These are phyloP conservation scores for Pontoporia blainvillei DNA, from an alignment of 2,113 vertebrate genomes.

Conservation along the genomic window DNA sequence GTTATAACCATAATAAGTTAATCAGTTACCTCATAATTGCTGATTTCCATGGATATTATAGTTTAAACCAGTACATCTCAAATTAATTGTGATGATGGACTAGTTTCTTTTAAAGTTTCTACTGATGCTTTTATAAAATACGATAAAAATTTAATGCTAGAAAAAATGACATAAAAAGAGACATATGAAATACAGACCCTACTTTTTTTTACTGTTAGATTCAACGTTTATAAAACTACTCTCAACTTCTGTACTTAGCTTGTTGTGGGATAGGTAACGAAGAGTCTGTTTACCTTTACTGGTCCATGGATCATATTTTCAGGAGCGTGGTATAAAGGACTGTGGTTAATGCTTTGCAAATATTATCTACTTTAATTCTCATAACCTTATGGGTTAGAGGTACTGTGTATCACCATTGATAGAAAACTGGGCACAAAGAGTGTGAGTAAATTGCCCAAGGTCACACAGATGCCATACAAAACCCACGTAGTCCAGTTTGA, in stretches of 20 bases:
- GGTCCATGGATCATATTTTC: neutral
- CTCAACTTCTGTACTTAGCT: neutral
- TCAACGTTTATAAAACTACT: constrained; percentile 2
- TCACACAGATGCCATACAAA: neutral
- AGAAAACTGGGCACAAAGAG: neutral
- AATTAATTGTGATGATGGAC: neutral
- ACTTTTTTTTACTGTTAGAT: neutral
- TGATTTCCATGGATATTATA: neutral
- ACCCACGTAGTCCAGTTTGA: neutral
- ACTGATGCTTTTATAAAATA: neutral
- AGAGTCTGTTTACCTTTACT: neutral
- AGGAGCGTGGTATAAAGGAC: neutral
- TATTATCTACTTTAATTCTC: neutral
- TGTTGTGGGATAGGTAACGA: neutral
- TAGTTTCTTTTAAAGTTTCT: constrained; percentile 8
- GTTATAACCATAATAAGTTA: neutral
- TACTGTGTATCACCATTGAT: neutral
- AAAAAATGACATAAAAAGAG: neutral
- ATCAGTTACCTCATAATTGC: neutral
- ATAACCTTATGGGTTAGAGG: neutral
- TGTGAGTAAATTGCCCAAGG: neutral
- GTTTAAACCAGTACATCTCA: constrained; percentile 3
- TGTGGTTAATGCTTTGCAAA: neutral
- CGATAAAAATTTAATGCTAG: neutral
- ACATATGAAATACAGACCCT: neutral